Evolutionary conservation across 2,888 invertebrate species (phyloP).

Genomic region (Heliconius sara): DNA sequence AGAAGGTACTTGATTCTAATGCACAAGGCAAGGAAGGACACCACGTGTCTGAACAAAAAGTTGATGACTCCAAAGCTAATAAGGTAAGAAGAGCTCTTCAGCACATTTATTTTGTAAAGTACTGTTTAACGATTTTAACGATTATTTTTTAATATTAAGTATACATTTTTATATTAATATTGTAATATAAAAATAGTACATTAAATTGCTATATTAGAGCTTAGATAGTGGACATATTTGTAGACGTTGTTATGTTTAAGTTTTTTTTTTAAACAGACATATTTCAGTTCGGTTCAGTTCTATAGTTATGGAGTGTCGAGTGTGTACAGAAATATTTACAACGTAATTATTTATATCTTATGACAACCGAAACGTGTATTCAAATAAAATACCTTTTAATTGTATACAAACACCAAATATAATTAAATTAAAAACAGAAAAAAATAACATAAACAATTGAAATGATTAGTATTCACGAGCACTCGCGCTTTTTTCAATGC

Average conservation of each 20-base stretch:
- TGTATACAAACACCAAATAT: not conserved
- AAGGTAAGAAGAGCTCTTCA: conserved; percentile 65
- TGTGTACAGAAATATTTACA: no score
- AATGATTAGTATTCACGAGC: not conserved
- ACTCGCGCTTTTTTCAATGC: not conserved
- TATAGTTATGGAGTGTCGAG: no score
- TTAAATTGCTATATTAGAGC: no score
- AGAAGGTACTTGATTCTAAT: conserved; percentile 82
- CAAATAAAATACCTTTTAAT: not conserved
- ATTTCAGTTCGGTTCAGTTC: no score
- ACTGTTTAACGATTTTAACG: not conserved
- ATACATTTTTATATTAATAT: not conserved
- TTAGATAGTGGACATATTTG: no score
- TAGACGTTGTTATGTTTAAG: no score
- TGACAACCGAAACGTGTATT: not conserved
- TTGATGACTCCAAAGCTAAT: conserved; percentile 84
- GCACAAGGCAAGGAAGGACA: conserved; percentile 85
- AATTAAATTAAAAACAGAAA: not conserved
- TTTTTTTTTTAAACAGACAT: no score
- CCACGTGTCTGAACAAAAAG: conserved; percentile 80
- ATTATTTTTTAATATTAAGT: not conserved
- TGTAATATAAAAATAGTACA: no score
- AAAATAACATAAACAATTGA: not conserved
- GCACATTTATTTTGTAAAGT: not conserved
- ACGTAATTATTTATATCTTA: not conserved